phyloP scores from a whole-genome alignment of 1,140 invertebrate genomes.

The Mycetomoellerius zeteki region DNA sequence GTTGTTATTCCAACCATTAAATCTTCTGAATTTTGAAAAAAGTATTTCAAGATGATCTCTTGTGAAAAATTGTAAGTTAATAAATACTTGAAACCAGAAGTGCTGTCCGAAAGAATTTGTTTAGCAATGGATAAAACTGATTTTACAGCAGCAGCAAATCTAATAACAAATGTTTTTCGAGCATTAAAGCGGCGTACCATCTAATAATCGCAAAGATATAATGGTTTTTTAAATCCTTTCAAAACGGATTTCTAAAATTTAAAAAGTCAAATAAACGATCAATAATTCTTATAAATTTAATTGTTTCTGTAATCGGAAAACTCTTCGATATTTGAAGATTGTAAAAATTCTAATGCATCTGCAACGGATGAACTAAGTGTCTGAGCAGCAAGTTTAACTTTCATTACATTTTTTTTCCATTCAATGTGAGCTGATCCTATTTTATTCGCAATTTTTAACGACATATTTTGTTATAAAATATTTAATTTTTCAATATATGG shows the following conservation, averaged over 20 bases:
- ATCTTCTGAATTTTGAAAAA: too few relatives aligned
- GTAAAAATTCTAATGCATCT: background rate
- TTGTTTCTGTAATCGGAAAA: background rate
- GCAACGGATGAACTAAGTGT: background rate
- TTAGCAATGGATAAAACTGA: too few relatives aligned
- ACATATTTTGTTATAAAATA: background rate
- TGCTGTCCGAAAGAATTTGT: too few relatives aligned
- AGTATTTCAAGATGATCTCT: too few relatives aligned
- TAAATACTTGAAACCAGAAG: too few relatives aligned
- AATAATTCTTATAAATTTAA: constrained; percentile 14
- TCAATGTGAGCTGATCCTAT: background rate
- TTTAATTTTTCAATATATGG: background rate
- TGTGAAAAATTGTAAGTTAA: too few relatives aligned
- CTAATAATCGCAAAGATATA: too few relatives aligned
- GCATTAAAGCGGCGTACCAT: too few relatives aligned
- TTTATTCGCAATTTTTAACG: background rate
- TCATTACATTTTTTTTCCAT: background rate
- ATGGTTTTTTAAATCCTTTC: background rate
- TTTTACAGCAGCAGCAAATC: too few relatives aligned
- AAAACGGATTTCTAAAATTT: constrained; percentile 6
- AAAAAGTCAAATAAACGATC: constrained; percentile 16
- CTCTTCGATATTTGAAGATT: background rate
- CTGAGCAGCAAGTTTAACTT: background rate
- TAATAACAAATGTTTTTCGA: too few relatives aligned
- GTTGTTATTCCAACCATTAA: too few relatives aligned